These are phyloP conservation scores for Aphaenogaster ashmeadi DNA, from an alignment of 1,140 invertebrate genomes.

Conservation along the genomic window DNA sequence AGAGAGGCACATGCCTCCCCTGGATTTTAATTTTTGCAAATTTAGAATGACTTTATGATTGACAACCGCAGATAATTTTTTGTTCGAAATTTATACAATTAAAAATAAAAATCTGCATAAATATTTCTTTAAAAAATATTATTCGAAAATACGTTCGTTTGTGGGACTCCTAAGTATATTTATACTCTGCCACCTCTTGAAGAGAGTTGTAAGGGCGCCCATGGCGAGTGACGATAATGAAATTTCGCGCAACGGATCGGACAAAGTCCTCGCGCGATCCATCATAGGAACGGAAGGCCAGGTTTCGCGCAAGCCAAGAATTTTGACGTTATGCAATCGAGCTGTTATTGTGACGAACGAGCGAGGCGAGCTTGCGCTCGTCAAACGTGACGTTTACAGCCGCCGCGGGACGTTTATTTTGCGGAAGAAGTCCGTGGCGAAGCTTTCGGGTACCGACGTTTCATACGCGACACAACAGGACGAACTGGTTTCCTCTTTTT, in stretches of 20 bases:
- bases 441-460: neutral
- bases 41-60: too few relatives aligned
- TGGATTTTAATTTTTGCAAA: too few relatives aligned
- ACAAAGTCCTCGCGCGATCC: neutral
- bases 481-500: neutral
- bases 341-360: neutral
- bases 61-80: too few relatives aligned
- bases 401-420: neutral
- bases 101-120: too few relatives aligned
- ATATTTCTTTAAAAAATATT: too few relatives aligned
- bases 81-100: too few relatives aligned
- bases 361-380: neutral
- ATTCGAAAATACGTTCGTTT: too few relatives aligned
- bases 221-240: neutral
- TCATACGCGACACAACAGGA: constrained; percentile 15
- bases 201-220: too few relatives aligned
- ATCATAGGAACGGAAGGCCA: neutral
- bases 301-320: constrained; percentile 31
- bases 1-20: too few relatives aligned
- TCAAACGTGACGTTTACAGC: neutral
- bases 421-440: neutral
- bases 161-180: too few relatives aligned
- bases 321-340: constrained; percentile 25
- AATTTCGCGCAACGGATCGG: constrained; percentile 2
- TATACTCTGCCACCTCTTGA: too few relatives aligned